Conservation (phyloP, 2,113 vertebrate species). For the Petaurus breviceps region DNA sequence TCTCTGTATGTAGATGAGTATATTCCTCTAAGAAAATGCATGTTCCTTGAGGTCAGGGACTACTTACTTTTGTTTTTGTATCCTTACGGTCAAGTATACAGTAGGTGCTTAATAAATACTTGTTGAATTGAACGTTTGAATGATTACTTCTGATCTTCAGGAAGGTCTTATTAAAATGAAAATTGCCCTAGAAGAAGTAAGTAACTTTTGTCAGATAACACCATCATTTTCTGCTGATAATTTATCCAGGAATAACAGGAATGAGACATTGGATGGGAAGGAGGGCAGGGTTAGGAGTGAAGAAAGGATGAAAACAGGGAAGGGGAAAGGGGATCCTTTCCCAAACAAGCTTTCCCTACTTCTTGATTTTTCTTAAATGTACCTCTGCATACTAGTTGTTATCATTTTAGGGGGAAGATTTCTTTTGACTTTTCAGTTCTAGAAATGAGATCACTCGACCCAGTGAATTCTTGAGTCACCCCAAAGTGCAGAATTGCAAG, state of each 20-base stretch:
- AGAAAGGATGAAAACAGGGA: neutral
- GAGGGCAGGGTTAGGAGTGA: neutral
- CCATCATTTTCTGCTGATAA: constrained; percentile 9
- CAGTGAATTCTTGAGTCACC: neutral
- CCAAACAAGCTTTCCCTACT: neutral
- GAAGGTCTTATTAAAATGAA: constrained; percentile 29
- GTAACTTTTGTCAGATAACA: neutral
- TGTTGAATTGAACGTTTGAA: neutral
- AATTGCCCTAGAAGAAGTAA: neutral
- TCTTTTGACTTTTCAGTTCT: neutral
- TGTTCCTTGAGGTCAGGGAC: neutral
- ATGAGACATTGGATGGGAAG: neutral
- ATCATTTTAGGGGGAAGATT: neutral
- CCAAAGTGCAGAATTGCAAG: neutral
- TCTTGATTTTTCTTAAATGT: constrained; percentile 21
- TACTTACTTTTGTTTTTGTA: neutral
- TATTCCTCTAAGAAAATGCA: neutral
- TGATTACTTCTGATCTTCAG: neutral
- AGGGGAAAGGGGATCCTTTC: neutral
- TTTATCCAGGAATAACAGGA: neutral
- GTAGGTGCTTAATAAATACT: neutral
- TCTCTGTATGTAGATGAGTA: neutral
- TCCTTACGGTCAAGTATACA: neutral
- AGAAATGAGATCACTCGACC: neutral
- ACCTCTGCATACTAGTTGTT: constrained; percentile 18